Conservation (phyloP, 1,140 invertebrate genomes). For the Laupala kohalensis region DNA sequence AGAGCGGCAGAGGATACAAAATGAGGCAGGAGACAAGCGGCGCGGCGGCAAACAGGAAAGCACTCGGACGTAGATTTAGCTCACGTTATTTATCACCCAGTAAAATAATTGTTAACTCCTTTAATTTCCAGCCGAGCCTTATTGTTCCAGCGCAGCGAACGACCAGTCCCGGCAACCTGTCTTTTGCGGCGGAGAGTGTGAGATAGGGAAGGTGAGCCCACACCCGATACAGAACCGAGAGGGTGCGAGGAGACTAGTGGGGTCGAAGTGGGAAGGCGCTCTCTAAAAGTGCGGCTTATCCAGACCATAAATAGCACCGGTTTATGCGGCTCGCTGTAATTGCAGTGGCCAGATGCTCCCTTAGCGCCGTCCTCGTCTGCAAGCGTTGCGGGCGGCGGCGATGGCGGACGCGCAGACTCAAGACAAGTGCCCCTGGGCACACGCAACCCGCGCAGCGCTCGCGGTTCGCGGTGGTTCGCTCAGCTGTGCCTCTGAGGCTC, state of each 20-base stretch:
- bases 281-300: neutral
- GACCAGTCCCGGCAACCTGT: too few relatives aligned
- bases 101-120: neutral
- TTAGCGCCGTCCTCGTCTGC: neutral
- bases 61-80: neutral
- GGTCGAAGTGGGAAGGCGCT: neutral
- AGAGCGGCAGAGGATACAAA: too few relatives aligned
- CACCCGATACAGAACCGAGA: too few relatives aligned
- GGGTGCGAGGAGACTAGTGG: neutral
- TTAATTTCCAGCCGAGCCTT: neutral
- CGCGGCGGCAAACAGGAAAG: neutral
- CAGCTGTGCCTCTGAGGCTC: neutral
- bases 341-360: neutral
- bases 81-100: neutral
- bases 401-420: too few relatives aligned
- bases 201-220: neutral
- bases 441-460: too few relatives aligned
- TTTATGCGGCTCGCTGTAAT: neutral
- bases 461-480: neutral
- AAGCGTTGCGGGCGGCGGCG: neutral
- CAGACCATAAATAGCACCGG: neutral
- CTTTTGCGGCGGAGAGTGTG: neutral
- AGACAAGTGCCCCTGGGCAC: too few relatives aligned
- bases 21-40: too few relatives aligned
- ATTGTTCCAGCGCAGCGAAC: neutral